Base-by-base conservation (phyloP, 2,888 invertebrate genomes). In the Drosophila subquinaria region DNA sequence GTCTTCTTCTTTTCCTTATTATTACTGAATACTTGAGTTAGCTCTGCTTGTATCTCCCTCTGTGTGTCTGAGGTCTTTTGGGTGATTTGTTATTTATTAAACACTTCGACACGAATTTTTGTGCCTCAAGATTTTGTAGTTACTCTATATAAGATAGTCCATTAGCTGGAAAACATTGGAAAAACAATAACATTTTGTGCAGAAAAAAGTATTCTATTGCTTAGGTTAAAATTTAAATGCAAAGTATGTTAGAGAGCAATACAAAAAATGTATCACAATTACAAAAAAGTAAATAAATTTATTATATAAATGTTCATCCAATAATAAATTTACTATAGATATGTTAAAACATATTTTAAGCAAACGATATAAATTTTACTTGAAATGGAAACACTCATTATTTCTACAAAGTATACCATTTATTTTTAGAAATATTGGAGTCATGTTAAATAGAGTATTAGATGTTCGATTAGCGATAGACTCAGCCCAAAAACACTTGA, bases 81-180 rank as follows among this genome's bases (percentile, higher is more conserved):
- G 69, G 76, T 82, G 79, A 79, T 79, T 81, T 82, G 79, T 82
- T 72, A 81, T 81, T 79, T 81, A 82, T 81, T 81, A 82, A 81
- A 82, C 79, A 79, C 82, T 82, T 81, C 56, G 73, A 79, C 79
- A 76, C 56, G 55, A 60, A 43, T 67, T 72, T 48, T 35, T 67
- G 62, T 69, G 77, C 59, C 52, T 30, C 57, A 48, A 64, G 43
- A 71, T 69, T 56, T 59, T 23, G 42, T 6, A 40, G 20, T 43
- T 51, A 56, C 61, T 17, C 61, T 59, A 0, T 6, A 10, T 6
- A 8, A 0, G 4, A 4, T 1, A 42, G 71, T 48, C 36, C 1
- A 4, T 36, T 20, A 1, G 42, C 43, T n/a, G 23, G 6, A n/a
- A 3, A 13, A 4, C 9, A 38, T 11, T 27, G 17, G 11, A 1